phyloP scores from a whole-genome alignment of 2,113 vertebrate genomes.

The Melanocharis versteri region DNA sequence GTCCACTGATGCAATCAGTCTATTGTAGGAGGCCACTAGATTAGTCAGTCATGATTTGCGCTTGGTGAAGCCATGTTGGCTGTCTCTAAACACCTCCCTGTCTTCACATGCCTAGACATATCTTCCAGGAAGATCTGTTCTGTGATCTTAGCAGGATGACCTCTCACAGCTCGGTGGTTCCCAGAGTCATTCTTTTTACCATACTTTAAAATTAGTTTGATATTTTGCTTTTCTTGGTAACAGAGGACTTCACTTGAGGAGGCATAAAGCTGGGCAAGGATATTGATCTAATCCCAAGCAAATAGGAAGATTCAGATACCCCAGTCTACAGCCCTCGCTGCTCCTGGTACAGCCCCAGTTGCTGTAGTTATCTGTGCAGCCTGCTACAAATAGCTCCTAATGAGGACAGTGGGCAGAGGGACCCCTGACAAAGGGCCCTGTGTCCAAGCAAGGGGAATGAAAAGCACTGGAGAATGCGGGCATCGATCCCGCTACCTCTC shows the following conservation, averaged over 20 bases:
- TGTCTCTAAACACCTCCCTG: neutral
- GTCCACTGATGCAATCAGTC: neutral
- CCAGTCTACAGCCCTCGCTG: neutral
- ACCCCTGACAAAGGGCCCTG: no score
- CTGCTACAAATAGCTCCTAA: neutral
- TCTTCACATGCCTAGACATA: neutral
- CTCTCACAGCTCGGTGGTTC: neutral
- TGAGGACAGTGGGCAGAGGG: neutral
- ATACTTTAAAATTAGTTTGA: neutral
- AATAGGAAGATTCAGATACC: neutral
- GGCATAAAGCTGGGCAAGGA: neutral
- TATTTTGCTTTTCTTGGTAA: neutral
- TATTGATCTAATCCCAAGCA: neutral
- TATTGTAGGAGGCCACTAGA: neutral
- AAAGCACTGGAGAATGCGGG: neutral
- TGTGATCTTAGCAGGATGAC: neutral
- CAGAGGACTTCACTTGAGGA: neutral
- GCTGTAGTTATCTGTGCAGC: neutral
- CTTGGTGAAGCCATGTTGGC: neutral
- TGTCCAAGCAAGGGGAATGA: neutral
- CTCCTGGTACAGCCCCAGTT: neutral
- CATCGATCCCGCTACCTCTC: constrained; percentile 5
- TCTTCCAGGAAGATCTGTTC: neutral
- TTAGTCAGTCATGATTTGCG: neutral
- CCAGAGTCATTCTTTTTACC: neutral